These are phyloP conservation scores for Calypte anna DNA, from an alignment of 2,113 vertebrate species.

Conservation along the genomic window DNA sequence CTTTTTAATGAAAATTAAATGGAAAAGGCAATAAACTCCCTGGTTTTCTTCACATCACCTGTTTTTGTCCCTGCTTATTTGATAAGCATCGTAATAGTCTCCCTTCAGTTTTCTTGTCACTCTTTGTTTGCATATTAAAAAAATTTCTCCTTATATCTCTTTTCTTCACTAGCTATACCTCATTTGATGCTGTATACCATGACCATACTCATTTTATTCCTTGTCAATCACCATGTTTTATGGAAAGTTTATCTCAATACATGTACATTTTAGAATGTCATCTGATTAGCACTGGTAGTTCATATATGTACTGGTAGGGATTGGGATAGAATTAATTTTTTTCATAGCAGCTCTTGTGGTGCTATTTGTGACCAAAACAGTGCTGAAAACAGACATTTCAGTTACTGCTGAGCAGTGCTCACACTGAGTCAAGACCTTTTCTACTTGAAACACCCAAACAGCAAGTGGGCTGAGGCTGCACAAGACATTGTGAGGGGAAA, in stretches of 20 bases:
- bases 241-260: not conserved
- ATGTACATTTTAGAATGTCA: not conserved
- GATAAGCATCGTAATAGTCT: not conserved
- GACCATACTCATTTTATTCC: not conserved
- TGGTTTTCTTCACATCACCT: not conserved
- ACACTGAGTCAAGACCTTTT: too few relatives aligned
- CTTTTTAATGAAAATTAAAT: not conserved
- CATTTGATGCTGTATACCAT: accelerated
- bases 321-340: not conserved
- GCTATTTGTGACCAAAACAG: not conserved
- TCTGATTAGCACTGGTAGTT: not conserved
- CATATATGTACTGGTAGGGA: not conserved
- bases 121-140: not conserved
- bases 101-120: not conserved
- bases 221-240: not conserved
- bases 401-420: not conserved
- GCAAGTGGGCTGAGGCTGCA: accelerated
- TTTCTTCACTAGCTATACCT: not conserved
- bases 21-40: not conserved
- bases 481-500: not conserved
- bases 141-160: not conserved
- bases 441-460: not conserved
- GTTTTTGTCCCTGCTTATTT: not conserved
- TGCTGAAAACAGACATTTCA: not conserved
- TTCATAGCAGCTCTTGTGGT: not conserved